Percentiles rank a stretch among this genome's conserved stretches.
phyloP scores from a whole-genome alignment of 2,888 invertebrate genomes.

The Acanthococcus lagerstroemiae region DNA sequence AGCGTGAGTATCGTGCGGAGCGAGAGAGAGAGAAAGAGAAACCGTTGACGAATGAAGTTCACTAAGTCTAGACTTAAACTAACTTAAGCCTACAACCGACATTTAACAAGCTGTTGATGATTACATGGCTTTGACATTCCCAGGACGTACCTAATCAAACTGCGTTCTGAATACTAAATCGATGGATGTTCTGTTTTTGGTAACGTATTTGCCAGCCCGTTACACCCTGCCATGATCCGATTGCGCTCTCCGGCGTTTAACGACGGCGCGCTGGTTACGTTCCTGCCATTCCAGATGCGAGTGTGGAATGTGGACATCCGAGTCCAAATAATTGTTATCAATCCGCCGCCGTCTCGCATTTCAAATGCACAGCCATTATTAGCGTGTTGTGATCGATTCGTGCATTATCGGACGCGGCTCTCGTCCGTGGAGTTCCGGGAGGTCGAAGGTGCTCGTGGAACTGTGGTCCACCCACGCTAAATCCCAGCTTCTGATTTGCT shows the following conservation, averaged over 20 bases:
- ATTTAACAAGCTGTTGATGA: constrained; percentile 30
- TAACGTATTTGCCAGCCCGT: constrained; percentile 5
- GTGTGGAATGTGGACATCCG: no score
- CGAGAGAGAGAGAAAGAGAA: not conserved
- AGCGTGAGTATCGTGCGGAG: not conserved
- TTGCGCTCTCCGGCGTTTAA: not conserved
- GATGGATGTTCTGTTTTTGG: constrained; percentile 26
- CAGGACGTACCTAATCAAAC: constrained; percentile 29
- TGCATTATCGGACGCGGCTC: no score
- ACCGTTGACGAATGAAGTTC: constrained; percentile 27
- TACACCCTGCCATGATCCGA: not conserved
- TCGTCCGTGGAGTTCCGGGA: no score
- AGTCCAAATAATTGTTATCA: no score
- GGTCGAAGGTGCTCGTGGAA: no score
- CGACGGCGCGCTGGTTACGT: not conserved
- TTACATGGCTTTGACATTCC: constrained; percentile 30
- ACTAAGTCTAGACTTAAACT: constrained; percentile 30
- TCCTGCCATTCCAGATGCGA: no score
- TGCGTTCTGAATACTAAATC: constrained; percentile 29
- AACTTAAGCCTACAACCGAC: constrained; percentile 29
- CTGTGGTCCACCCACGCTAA: no score
- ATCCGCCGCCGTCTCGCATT: no score
- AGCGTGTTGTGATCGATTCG: no score
- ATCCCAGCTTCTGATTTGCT: no score
- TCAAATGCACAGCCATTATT: no score